These are phyloP conservation scores for Anguilla megastoma DNA, from an alignment of 2,797 vertebrate species.

Conservation along the genomic window DNA sequence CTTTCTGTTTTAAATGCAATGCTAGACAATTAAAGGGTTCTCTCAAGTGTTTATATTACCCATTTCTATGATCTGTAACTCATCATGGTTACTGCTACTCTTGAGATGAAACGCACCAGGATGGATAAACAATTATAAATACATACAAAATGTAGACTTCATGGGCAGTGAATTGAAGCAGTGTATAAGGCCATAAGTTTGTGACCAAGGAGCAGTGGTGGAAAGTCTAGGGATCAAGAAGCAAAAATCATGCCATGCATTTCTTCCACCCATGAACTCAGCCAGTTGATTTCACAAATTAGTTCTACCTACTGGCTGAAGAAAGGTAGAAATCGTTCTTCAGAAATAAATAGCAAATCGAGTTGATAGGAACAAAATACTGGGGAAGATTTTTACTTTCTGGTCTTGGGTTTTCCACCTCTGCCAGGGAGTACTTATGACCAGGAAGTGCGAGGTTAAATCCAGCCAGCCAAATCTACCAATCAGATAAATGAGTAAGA, in stretches of 20 bases:
- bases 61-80: background rate
- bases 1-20: constrained; percentile 8
- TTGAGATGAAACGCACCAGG: background rate
- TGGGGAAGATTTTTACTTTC: no score
- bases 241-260: no score
- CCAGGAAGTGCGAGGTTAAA: background rate
- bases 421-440: background rate
- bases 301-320: no score
- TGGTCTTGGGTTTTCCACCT: no score
- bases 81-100: background rate
- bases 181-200: background rate
- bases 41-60: background rate
- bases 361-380: no score
- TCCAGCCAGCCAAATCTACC: background rate
- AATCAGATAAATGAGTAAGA: background rate
- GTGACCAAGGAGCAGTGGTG: background rate
- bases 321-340: no score
- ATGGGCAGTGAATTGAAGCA: background rate
- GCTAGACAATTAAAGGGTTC: constrained; percentile 15
- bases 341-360: no score
- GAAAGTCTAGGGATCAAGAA: no score
- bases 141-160: background rate
- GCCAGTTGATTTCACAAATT: no score
- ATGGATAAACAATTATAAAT: background rate
- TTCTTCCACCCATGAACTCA: no score